Conservation (phyloP, 2,888 invertebrate genomes). For the Sepioteuthis lessoniana region DNA sequence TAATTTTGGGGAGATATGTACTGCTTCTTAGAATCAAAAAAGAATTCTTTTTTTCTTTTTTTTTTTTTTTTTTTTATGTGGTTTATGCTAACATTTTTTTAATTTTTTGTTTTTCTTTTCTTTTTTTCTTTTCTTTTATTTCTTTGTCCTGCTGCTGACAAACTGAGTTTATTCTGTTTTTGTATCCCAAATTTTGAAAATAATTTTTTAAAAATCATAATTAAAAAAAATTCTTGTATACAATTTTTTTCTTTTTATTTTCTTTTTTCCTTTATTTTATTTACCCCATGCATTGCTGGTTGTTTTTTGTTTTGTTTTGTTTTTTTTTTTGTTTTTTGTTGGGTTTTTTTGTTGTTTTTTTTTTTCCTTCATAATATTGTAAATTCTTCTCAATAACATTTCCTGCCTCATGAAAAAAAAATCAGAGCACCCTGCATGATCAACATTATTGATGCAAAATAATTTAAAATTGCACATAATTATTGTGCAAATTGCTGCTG, state of each 20-base stretch:
- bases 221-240: background rate
- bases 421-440: background rate
- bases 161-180: background rate
- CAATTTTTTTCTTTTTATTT: background rate
- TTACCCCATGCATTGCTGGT: background rate
- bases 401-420: constrained; percentile 20
- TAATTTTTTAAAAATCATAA: background rate
- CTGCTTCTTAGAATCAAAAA: background rate
- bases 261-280: background rate
- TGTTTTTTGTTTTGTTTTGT: background rate
- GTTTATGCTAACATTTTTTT: background rate
- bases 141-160: background rate
- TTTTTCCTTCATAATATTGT: too few relatives aligned
- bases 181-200: constrained; percentile 33
- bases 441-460: constrained; percentile 33
- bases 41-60: background rate
- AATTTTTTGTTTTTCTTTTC: background rate
- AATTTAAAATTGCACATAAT: background rate
- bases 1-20: background rate
- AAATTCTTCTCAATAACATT: background rate
- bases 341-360: background rate
- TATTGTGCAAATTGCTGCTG: background rate
- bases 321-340: too few relatives aligned
- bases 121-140: too few relatives aligned
- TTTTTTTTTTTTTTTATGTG: background rate